phyloP scores from a whole-genome alignment of 2,888 invertebrate species.

The Cremastinae sp. region DNA sequence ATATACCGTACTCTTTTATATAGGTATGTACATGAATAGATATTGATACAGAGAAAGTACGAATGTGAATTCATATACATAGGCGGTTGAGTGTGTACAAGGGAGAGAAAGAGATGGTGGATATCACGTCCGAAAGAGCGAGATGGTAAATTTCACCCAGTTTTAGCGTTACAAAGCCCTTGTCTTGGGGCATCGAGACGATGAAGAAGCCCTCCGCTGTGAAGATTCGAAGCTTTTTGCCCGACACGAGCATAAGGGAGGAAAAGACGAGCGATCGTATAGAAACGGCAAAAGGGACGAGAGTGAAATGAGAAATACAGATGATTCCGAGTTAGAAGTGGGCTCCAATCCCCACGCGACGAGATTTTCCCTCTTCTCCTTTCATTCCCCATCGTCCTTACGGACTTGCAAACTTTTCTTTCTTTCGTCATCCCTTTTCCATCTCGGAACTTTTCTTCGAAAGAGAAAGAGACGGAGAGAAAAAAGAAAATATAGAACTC shows the following conservation, averaged over 20 bases:
- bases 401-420: slow-evolving; percentile 38
- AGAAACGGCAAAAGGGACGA: slow-evolving; percentile 36
- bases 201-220: slow-evolving; percentile 21
- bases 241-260: slow-evolving; percentile 46
- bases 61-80: no score
- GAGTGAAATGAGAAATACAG: slow-evolving; percentile 45
- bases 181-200: slow-evolving; percentile 34
- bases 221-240: slow-evolving; percentile 31
- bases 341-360: slow-evolving; percentile 40
- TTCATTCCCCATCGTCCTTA: slow-evolving; percentile 9
- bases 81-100: no score
- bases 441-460: slow-evolving; percentile 9
- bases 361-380: slow-evolving; percentile 50
- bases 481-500: no score
- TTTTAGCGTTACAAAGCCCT: slow-evolving; percentile 37
- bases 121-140: slow-evolving; percentile 40
- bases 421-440: slow-evolving; percentile 23
- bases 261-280: not conserved
- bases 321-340: slow-evolving; percentile 42
- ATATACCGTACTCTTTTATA: no score
- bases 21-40: no score
- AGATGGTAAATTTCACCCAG: slow-evolving; percentile 33
- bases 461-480: slow-evolving; percentile 42
- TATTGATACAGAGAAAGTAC: no score
- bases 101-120: slow-evolving; percentile 8